Evolutionary conservation across 1,140 invertebrate genomes (phyloP).

Genomic region (Aphaenogaster floridana): DNA sequence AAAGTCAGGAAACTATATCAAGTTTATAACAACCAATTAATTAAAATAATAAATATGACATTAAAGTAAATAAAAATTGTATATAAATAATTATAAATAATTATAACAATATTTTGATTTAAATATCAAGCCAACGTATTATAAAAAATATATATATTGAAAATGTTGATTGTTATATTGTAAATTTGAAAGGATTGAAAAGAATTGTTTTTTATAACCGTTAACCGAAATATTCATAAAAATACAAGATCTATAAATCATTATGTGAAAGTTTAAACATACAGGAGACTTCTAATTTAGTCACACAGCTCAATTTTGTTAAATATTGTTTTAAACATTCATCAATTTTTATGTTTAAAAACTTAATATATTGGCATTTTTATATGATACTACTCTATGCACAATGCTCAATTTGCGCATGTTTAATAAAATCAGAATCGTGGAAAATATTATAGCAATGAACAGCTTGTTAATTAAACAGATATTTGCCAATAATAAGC

Average conservation of each 20-base stretch:
- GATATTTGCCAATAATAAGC: conserved; percentile 12
- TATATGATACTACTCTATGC: not conserved
- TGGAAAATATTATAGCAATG: not conserved
- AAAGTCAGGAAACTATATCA: not conserved
- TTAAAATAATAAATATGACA: not conserved
- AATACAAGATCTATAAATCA: conserved; percentile 11
- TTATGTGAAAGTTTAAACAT: not conserved
- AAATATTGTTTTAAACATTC: conserved; percentile 2
- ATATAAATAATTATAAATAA: conserved; percentile 1
- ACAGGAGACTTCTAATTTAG: not conserved
- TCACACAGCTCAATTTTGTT: not conserved
- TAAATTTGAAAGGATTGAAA: not conserved
- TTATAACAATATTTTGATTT: not conserved
- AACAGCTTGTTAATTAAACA: conserved; percentile 30
- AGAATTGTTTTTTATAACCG: not conserved
- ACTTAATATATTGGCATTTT: not conserved
- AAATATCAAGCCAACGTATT: not conserved
- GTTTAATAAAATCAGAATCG: conserved; percentile 31
- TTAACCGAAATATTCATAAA: conserved; percentile 4
- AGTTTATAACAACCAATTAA: not conserved
- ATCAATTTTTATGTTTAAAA: not conserved
- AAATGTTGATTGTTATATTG: not conserved
- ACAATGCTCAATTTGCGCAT: not conserved
- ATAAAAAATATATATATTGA: not conserved
- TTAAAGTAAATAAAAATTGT: not conserved